phyloP scores from a whole-genome alignment of 2,888 invertebrate genomes.

The Pandemis cinnamomeana region DNA sequence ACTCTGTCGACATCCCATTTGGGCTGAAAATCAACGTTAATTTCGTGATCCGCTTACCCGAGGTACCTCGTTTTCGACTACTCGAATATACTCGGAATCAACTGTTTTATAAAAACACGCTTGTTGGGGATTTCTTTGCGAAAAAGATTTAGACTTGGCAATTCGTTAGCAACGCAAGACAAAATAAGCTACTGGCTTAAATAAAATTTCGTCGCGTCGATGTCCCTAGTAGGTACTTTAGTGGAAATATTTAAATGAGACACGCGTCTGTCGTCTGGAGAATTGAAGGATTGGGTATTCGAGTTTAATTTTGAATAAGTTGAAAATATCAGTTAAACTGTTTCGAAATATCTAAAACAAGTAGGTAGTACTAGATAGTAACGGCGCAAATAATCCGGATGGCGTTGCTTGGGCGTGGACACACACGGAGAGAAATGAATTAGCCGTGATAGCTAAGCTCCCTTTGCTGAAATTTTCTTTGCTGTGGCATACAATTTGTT shows the following conservation, averaged over 20 bases:
- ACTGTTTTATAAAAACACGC: neutral
- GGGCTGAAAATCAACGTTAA: neutral
- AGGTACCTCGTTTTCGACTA: neutral
- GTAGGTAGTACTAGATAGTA: no score
- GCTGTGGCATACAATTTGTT: no score
- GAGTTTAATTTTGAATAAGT: neutral
- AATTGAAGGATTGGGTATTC: neutral
- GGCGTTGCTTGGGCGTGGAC: neutral
- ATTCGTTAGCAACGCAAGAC: slow-evolving; percentile 5
- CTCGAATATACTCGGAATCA: neutral
- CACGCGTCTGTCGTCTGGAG: neutral
- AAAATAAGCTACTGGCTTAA: neutral
- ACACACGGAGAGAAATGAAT: no score
- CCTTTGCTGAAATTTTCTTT: no score
- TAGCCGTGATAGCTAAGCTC: no score
- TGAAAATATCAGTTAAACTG: neutral
- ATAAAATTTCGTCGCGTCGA: neutral
- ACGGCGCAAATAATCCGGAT: neutral
- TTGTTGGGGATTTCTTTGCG: neutral
- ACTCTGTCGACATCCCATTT: neutral
- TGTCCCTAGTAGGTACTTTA: neutral
- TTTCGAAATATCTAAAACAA: no score
- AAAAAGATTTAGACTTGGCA: slow-evolving; percentile 7
- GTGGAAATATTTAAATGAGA: slow-evolving; percentile 1
- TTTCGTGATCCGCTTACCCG: neutral